A percentile compares a stretch with the other conserved stretches of the same genome.
Conservation (phyloP, 2,888 invertebrate species). For the Entomobrya proxima region DNA sequence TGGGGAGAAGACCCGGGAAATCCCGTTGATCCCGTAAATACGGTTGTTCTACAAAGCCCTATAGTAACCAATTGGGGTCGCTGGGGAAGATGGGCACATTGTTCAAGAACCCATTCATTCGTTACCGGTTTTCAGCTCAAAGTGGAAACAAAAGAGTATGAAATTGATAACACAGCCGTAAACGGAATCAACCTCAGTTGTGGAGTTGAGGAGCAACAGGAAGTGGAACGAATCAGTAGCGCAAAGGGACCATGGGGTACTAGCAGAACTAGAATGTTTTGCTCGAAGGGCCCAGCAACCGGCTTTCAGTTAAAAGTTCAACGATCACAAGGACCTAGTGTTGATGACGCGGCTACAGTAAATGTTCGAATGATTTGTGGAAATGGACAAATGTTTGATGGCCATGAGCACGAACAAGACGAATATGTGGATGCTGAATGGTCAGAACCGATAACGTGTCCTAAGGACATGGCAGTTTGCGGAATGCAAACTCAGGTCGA, state of each 20-base stretch:
- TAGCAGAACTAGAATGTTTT: neutral
- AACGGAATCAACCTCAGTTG: constrained; percentile 7
- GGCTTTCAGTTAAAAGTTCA: constrained; percentile 53
- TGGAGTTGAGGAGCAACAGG: constrained; percentile 2
- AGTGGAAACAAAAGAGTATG: neutral
- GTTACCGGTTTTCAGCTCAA: constrained; percentile 15
- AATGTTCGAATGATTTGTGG: constrained; percentile 32
- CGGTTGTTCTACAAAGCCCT: neutral
- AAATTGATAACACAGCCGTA: neutral
- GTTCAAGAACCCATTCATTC: neutral
- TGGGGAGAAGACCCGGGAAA: neutral
- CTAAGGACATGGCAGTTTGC: too few species aligned
- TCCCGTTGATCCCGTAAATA: neutral
- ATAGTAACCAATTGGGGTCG: neutral
- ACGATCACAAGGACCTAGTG: neutral
- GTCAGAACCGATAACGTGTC: too few species aligned
- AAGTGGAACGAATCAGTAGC: neutral
- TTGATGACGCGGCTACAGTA: constrained; percentile 36
- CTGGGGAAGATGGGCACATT: neutral
- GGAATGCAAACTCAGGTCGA: too few species aligned
- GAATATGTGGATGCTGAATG: too few species aligned
- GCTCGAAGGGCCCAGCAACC: neutral
- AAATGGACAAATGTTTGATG: too few species aligned
- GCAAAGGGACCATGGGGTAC: neutral
- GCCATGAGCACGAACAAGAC: too few species aligned